Conservation (phyloP, 1,140 invertebrate genomes). For the Proales similis region DNA sequence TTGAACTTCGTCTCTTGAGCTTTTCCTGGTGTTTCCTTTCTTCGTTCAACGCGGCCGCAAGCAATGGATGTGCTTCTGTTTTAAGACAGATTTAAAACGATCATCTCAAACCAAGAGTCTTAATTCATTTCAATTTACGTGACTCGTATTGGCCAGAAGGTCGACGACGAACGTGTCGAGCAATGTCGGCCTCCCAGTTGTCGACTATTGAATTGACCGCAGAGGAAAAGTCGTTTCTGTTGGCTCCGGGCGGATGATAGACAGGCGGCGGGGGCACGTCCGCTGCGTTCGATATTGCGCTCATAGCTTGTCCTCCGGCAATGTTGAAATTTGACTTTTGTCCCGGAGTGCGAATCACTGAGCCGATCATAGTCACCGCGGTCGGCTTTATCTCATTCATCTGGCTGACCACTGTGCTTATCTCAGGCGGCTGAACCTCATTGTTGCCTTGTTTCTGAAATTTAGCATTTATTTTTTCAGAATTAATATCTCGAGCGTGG, state of each 20-base stretch:
- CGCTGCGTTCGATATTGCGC: too few species aligned
- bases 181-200: conserved; percentile 32
- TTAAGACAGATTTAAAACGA: not conserved
- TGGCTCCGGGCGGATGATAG: not conserved
- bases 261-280: conserved; percentile 5
- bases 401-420: too few species aligned
- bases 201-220: conserved; percentile 5
- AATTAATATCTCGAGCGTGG: too few species aligned
- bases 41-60: conserved; percentile 32
- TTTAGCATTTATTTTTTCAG: too few species aligned
- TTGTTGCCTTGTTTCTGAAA: too few species aligned
- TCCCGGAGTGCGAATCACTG: not conserved
- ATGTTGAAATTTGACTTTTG: too few species aligned
- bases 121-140: not conserved
- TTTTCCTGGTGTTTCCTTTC: conserved; percentile 2
- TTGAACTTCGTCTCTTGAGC: not conserved
- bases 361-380: too few species aligned
- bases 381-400: too few species aligned
- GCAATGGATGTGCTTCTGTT: conserved; percentile 9
- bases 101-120: not conserved
- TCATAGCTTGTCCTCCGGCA: too few species aligned
- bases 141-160: conserved; percentile 35
- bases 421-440: too few species aligned
- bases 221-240: conserved; percentile 10
- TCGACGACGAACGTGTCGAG: conserved; percentile 5